Evolutionary conservation across 1,140 invertebrate genomes (phyloP).

Genomic region (Rhyacophila brunnea): DNA sequence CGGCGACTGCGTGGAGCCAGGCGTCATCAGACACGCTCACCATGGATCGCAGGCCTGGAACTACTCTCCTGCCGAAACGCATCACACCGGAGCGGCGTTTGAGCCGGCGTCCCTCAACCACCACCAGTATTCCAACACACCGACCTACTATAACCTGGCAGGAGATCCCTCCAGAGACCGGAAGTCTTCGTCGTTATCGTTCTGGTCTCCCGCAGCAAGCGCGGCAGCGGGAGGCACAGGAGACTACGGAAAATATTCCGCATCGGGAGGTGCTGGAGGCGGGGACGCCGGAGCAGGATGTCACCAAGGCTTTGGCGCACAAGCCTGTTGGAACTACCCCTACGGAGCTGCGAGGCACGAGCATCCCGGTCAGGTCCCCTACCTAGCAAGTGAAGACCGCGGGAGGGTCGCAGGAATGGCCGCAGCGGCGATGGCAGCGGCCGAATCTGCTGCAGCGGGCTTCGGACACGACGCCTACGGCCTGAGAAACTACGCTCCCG

Average conservation of each 20-base stretch:
- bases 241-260: constrained; percentile 64
- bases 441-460: constrained; percentile 62
- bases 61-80: constrained; percentile 66
- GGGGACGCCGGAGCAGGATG: constrained; percentile 58
- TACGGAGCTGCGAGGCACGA: constrained; percentile 67
- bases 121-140: constrained; percentile 69
- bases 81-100: constrained; percentile 56
- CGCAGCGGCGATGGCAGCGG: constrained; percentile 59
- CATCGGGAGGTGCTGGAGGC: constrained; percentile 56
- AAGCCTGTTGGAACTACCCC: constrained; percentile 72
- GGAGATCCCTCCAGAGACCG: constrained; percentile 59
- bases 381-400: constrained; percentile 67
- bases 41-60: constrained; percentile 67
- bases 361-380: constrained; percentile 60
- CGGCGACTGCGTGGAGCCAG: constrained; percentile 62
- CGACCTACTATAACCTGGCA: constrained; percentile 77
- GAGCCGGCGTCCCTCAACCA: constrained; percentile 64
- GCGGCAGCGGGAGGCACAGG: constrained; percentile 54
- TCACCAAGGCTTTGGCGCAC: constrained; percentile 69
- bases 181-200: constrained; percentile 63
- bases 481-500: constrained; percentile 72
- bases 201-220: constrained; percentile 69
- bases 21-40: constrained; percentile 74
- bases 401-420: constrained; percentile 55
- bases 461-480: constrained; percentile 76